These are phyloP conservation scores for Ursus arctos DNA, from an alignment of 2,113 vertebrate genomes.

Conservation along the genomic window DNA sequence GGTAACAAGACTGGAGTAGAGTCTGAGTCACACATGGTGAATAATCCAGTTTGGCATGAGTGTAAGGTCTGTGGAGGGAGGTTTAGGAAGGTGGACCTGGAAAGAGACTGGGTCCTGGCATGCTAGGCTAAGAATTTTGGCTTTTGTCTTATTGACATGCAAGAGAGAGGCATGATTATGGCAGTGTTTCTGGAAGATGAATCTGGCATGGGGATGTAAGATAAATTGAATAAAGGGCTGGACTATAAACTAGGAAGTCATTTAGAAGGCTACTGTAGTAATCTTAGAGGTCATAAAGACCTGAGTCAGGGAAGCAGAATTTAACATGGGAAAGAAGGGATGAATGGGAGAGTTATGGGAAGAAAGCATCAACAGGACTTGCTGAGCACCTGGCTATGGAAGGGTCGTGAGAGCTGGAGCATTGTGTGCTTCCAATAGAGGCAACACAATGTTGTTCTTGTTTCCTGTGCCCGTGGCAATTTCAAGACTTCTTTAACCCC, in stretches of 20 bases:
- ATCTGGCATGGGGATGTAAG: not conserved
- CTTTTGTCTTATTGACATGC: not conserved
- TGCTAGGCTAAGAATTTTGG: not conserved
- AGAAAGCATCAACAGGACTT: not conserved
- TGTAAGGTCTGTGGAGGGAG: not conserved
- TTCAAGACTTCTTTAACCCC: not conserved
- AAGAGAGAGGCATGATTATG: not conserved
- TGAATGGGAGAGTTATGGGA: not conserved
- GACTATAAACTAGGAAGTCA: not conserved
- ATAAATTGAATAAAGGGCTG: not conserved
- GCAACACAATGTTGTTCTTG: not conserved
- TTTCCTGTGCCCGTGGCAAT: not conserved
- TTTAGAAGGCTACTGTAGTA: not conserved
- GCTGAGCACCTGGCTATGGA: not conserved
- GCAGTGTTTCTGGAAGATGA: constrained; percentile 28
- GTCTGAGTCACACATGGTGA: constrained; percentile 12
- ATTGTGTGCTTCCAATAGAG: not conserved
- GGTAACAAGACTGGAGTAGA: not conserved
- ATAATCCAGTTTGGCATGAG: constrained; percentile 26
- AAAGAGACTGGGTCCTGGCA: not conserved
- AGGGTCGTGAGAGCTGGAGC: not conserved
- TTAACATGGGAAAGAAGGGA: constrained; percentile 31
- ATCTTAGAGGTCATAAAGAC: not conserved
- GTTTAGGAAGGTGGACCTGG: not conserved
- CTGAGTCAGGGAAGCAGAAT: not conserved